Conservation (phyloP, 64 coral and sea anemone species). For the Stichodactyla mertensii region DNA sequence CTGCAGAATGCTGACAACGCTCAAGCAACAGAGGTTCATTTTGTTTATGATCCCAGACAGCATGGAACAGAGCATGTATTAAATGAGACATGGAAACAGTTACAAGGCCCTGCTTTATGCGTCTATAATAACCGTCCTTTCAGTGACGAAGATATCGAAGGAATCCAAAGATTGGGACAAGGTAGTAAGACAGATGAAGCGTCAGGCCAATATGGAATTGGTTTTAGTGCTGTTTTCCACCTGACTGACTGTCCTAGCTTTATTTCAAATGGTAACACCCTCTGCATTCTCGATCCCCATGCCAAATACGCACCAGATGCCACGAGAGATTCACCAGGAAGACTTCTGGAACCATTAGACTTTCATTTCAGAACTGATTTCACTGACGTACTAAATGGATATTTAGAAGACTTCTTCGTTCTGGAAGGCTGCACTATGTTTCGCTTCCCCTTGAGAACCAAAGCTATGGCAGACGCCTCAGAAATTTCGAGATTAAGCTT, state of each 20-base stretch:
- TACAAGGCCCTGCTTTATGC: constrained; percentile 92
- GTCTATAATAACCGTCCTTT: constrained; percentile 85
- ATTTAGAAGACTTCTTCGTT: constrained; percentile 75
- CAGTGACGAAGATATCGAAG: constrained; percentile 60
- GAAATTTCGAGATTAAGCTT: constrained; percentile 56
- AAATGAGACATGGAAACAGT: constrained; percentile 67
- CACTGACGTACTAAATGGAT: constrained; percentile 60
- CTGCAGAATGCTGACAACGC: constrained; percentile 91
- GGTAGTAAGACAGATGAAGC: constrained; percentile 63
- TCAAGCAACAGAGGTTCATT: constrained; percentile 77
- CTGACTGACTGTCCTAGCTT: constrained; percentile 95
- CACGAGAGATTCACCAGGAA: constrained; percentile 71
- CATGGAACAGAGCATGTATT: constrained; percentile 67
- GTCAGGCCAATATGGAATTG: constrained; percentile 74
- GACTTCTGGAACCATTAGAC: constrained; percentile 75
- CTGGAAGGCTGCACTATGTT: constrained; percentile 89
- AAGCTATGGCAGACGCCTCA: constrained; percentile 39
- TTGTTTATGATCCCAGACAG: constrained; percentile 79
- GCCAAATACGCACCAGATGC: constrained; percentile 77
- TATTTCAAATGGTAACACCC: constrained; percentile 58
- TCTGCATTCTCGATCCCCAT: constrained; percentile 88
- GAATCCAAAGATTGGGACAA: constrained; percentile 69
- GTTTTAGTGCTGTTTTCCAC: constrained; percentile 89
- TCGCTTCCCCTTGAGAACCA: constrained; percentile 71
- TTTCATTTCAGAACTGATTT: constrained; percentile 68